Evolutionary conservation across 2,113 vertebrate genomes (phyloP).

Genomic region (Salminus brasiliensis): DNA sequence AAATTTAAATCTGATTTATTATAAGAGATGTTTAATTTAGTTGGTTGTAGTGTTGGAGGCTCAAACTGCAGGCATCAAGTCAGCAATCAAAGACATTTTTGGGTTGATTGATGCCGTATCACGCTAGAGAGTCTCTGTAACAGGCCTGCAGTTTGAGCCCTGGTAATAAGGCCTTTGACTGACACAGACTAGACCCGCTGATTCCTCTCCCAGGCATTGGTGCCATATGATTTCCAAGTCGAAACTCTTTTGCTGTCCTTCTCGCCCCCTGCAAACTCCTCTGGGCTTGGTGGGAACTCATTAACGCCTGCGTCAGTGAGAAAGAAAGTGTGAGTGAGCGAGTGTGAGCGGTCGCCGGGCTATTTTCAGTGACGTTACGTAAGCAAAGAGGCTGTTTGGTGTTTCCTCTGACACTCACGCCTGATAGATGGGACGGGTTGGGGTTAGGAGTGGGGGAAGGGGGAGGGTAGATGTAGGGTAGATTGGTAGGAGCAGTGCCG

Average conservation of each 20-base stretch:
- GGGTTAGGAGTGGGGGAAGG: background rate
- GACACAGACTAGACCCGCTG: background rate
- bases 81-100: background rate
- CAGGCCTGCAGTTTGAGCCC: background rate
- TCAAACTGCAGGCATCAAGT: background rate
- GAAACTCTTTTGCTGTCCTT: background rate
- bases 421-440: background rate
- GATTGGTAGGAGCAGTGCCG: background rate
- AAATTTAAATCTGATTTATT: background rate
- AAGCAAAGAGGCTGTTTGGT: conserved; percentile 36
- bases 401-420: conserved; percentile 41
- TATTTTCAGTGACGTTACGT: conserved; percentile 49
- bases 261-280: conserved; percentile 9
- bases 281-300: conserved; percentile 46
- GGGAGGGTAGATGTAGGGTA: background rate
- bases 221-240: background rate
- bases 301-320: conserved; percentile 41
- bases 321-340: conserved; percentile 2
- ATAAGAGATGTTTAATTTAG: too few species aligned
- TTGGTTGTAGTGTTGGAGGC: background rate
- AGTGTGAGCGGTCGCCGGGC: background rate
- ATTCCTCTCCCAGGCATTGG: background rate
- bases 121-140: background rate
- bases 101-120: background rate
- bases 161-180: background rate